Conservation (phyloP, 2,797 vertebrate genomes). For the Platalea minor region DNA sequence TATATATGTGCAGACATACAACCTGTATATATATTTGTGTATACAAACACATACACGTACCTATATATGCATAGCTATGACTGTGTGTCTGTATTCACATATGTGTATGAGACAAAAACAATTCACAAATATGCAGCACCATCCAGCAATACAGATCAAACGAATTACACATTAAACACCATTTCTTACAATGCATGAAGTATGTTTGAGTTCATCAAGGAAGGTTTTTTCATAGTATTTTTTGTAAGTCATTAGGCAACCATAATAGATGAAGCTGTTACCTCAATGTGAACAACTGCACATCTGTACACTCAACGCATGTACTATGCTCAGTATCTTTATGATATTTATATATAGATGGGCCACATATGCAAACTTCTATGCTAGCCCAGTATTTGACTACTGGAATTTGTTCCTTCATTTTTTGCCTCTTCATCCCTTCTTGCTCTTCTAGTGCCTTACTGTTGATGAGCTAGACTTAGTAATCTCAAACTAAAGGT, state of each 20-base stretch:
- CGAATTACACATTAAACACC: neutral
- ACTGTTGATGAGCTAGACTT: neutral
- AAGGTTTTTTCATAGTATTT: neutral
- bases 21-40: neutral
- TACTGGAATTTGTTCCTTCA: neutral
- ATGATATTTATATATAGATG: neutral
- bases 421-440: neutral
- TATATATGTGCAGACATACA: neutral
- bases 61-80: neutral
- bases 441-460: neutral
- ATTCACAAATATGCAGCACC: neutral
- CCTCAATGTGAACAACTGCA: neutral
- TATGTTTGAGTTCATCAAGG: neutral
- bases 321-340: neutral
- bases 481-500: neutral
- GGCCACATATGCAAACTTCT: neutral
- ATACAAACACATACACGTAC: neutral
- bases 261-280: neutral
- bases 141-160: neutral
- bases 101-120: neutral
- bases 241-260: neutral
- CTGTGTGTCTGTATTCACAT: accelerated
- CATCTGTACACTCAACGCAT: neutral
- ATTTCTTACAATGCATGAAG: neutral
- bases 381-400: neutral